Evolutionary conservation across 1,140 invertebrate genomes (phyloP), one percentile per base, ranked within the genome.

Genomic region (Drosophila insularis): DNA sequence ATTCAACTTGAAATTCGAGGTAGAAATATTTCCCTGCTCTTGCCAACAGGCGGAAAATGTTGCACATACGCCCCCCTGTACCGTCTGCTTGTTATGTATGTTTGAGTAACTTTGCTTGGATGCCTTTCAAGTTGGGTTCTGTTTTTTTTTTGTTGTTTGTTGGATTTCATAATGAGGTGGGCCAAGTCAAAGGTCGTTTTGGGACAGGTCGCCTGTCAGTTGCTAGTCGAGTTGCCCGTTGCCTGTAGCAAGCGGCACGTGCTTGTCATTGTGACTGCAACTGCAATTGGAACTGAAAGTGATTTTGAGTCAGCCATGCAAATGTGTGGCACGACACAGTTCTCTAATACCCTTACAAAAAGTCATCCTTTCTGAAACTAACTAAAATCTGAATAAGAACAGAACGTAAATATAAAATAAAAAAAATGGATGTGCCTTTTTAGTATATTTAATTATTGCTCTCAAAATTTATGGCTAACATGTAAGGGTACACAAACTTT

Each of bases 11-110:
- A 76, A 76, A 63, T 58, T 4, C 37, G 39, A 65, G 69, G 66
- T 56, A 63, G 35, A 63, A 75, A 46, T 13, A 7, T 31, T 39
- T 58, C 35, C 55, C 6, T 50, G 10, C 19, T 4, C 53, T 27
- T 32, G 73, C 46, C 63, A 85, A 71, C 58, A 14, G 66, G 69
- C 60, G 64, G 37, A 63, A 71, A 71, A 80, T 74, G 54, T 72
- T 78, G 78, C 84, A 89, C 84, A 87, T 80, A 82, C 80, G 73
- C 50, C 73, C 39, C 59, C 63, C 74, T 73, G 53, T 55, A 56
- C 55, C 40, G 35, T 58, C 35, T 37, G 10, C 11, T 13, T 11
- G 35, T 11, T 11, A 54, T 46, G 11, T 56, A 56, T 21, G 50
- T 63, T 54, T 56, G 69, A 60, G 54, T 73, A 55, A 71, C 63